A percentile compares a stretch with the other conserved stretches of the same genome.
Evolutionary conservation across 2,797 vertebrate genomes (phyloP).

Genomic region (Australoheros facetus): DNA sequence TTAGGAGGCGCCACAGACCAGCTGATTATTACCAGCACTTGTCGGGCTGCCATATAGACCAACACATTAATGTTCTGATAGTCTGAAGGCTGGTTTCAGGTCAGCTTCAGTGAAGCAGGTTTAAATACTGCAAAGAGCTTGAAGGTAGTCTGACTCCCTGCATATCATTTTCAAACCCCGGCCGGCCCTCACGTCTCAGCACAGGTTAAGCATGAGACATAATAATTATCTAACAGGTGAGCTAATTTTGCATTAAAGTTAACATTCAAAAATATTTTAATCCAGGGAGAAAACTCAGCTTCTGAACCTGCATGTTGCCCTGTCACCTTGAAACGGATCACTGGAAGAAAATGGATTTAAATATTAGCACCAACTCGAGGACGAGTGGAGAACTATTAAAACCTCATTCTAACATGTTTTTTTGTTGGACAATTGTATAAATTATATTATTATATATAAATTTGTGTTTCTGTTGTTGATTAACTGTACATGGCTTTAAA

Average conservation of each 20-base stretch:
- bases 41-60: background rate
- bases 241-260: background rate
- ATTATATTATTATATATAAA: background rate
- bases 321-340: no score
- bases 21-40: background rate
- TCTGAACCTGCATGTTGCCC: no score
- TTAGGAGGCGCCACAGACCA: background rate
- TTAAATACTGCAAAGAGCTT: no score
- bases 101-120: background rate
- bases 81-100: background rate
- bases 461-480: background rate
- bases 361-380: no score
- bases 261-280: background rate
- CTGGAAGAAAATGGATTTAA: no score
- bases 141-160: no score
- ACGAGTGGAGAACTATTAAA: background rate
- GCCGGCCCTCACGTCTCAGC: no score
- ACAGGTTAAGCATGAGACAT: rapidly evolving
- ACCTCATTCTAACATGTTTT: background rate
- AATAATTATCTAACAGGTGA: background rate
- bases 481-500: background rate
- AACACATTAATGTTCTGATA: background rate
- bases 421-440: background rate
- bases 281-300: background rate
- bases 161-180: no score